Percentiles rank a stretch among this genome's conserved stretches.
phyloP scores from a whole-genome alignment of 2,888 invertebrate species.

The Lagria hirta region DNA sequence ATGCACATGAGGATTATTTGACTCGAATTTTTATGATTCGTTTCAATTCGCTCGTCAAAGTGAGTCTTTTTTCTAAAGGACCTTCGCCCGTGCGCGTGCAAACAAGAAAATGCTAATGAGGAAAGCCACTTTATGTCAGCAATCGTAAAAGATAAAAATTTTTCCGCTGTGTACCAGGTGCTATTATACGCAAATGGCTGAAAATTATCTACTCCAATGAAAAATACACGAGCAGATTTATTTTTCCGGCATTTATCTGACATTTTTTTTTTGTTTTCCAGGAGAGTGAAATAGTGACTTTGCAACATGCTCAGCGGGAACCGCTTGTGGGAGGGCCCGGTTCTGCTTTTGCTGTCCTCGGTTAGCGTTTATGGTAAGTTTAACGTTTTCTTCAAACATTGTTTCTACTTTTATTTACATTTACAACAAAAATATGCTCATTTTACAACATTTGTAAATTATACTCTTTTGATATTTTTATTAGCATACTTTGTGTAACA shows the following conservation, averaged over 20 bases:
- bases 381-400: too few species aligned
- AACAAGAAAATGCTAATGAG: constrained; percentile 23
- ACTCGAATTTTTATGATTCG: constrained; percentile 16
- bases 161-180: constrained; percentile 17
- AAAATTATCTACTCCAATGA: constrained; percentile 17
- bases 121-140: constrained; percentile 14
- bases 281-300: constrained; percentile 28
- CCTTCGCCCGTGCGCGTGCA: too few species aligned
- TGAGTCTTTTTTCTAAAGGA: constrained; percentile 16
- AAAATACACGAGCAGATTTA: constrained; percentile 21
- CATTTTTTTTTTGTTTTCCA: constrained; percentile 27
- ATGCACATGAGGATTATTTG: constrained; percentile 16
- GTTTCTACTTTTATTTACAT: constrained; percentile 1
- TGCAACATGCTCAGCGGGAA: constrained; percentile 41
- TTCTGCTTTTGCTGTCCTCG: constrained; percentile 41
- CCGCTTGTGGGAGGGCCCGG: constrained; percentile 37
- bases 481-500: too few species aligned
- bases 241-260: constrained; percentile 16
- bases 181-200: constrained; percentile 13
- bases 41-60: constrained; percentile 13
- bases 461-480: too few species aligned
- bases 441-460: too few species aligned
- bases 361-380: constrained; percentile 36
- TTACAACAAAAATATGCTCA: too few species aligned
- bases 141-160: constrained; percentile 24